Evolutionary conservation across 1,140 invertebrate genomes (phyloP).

Genomic region (Lepidurus packardi): DNA sequence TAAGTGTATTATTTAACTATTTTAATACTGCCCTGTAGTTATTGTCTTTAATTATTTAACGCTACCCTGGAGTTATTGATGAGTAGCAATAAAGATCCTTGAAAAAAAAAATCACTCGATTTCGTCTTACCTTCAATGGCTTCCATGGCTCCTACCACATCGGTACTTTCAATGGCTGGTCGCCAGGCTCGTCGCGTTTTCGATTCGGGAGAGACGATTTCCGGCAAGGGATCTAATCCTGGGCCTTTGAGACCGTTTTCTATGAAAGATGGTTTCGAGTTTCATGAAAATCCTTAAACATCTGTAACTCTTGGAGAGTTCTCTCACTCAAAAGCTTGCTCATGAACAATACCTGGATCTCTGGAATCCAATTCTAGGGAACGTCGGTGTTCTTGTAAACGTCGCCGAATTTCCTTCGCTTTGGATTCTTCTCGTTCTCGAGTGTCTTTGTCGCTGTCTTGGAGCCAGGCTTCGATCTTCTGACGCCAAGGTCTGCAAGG

Average conservation of each 20-base stretch:
- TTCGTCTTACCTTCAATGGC: slow-evolving; percentile 65
- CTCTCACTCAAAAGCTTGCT: not conserved
- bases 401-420: slow-evolving; percentile 58
- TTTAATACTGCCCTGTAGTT: not conserved
- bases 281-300: not conserved
- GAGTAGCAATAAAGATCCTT: not conserved
- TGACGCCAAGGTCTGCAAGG: slow-evolving; percentile 65
- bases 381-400: slow-evolving; percentile 55
- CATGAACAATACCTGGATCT: not conserved
- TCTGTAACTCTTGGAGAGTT: not conserved
- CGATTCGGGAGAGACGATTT: slow-evolving; percentile 46
- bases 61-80: not conserved
- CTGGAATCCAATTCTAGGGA: not conserved
- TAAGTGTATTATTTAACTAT: not conserved
- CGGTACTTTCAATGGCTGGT: slow-evolving; percentile 70
- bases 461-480: slow-evolving; percentile 84
- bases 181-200: slow-evolving; percentile 59
- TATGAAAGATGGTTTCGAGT: not conserved
- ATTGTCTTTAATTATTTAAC: not conserved
- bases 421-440: slow-evolving; percentile 35
- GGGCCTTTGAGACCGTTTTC: slow-evolving; percentile 24
- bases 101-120: not conserved
- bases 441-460: slow-evolving; percentile 63
- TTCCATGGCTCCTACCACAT: slow-evolving; percentile 76
- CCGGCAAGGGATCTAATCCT: slow-evolving; percentile 37